These are phyloP conservation scores for Anolis carolinensis DNA, from an alignment of 2,113 vertebrate species.

Conservation along the genomic window DNA sequence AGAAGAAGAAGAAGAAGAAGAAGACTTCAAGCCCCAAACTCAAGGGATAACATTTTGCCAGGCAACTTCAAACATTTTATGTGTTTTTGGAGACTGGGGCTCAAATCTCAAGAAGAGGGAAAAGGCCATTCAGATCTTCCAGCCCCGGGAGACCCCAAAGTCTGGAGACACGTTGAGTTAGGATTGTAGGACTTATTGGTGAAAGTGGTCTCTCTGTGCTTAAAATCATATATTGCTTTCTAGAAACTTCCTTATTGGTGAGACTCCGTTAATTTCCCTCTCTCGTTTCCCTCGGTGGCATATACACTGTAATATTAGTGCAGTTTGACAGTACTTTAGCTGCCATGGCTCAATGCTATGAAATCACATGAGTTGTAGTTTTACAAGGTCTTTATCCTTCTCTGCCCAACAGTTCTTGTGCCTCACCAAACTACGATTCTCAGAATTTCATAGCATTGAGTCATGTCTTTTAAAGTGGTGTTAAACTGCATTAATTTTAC, in stretches of 20 bases:
- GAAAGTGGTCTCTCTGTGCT: background rate
- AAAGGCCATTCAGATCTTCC: background rate
- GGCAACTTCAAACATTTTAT: background rate
- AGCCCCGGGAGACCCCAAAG: background rate
- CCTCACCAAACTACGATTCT: too few species aligned
- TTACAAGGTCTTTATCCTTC: too few species aligned
- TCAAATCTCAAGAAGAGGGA: background rate
- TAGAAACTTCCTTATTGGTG: background rate
- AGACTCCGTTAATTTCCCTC: background rate
- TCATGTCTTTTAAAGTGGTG: too few species aligned
- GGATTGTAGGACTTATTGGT: background rate
- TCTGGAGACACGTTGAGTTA: background rate
- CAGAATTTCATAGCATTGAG: too few species aligned
- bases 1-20: background rate
- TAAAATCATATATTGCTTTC: background rate
- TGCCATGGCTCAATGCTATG: too few species aligned
- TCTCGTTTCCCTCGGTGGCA: background rate
- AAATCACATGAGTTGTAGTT: too few species aligned
- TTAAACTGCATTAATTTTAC: background rate
- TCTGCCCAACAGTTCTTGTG: too few species aligned
- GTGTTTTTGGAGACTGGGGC: background rate
- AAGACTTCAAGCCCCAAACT: constrained; percentile 28
- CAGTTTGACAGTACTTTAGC: too few species aligned
- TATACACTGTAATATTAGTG: too few species aligned
- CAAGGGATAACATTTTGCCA: background rate